Evolutionary conservation across 2,797 vertebrate species (phyloP).

Genomic region (Cyprinodon diabolis): DNA sequence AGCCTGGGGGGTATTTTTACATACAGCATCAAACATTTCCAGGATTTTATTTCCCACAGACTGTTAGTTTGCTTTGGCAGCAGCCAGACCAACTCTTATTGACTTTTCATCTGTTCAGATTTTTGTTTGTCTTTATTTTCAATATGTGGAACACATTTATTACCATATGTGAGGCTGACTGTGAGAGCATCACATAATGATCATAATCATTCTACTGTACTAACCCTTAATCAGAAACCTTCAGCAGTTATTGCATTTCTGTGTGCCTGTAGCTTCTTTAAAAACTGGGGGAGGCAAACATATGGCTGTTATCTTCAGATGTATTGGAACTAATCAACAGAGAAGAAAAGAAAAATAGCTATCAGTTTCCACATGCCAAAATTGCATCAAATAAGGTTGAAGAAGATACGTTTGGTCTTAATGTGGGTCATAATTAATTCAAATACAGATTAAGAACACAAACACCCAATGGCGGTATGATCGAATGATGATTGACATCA

Average conservation of each 20-base stretch:
- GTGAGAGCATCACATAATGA: not conserved
- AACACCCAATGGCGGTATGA: not conserved
- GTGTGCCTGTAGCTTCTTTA: not conserved
- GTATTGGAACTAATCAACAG: not conserved
- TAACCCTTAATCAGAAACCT: not conserved
- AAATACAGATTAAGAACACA: not conserved
- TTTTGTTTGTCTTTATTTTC: conserved; percentile 10
- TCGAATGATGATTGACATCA: not conserved
- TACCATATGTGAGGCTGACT: not conserved
- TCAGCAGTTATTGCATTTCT: too few relatives aligned
- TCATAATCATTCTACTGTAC: too few relatives aligned
- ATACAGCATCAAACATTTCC: conserved; percentile 28
- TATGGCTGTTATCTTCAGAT: not conserved
- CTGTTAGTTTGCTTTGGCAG: conserved; percentile 60
- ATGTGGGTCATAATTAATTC: not conserved
- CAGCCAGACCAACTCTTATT: conserved; percentile 32
- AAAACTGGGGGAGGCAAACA: not conserved
- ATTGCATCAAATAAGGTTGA: not conserved
- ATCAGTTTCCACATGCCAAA: not conserved
- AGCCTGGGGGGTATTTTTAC: conserved; percentile 37
- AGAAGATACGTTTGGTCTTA: not conserved
- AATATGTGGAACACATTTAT: not conserved
- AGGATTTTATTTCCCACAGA: conserved; percentile 59
- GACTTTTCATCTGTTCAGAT: conserved; percentile 47
- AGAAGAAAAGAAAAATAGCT: not conserved